Base-by-base conservation (phyloP, 1,140 invertebrate genomes). In the Acromyrmex echinatior region DNA sequence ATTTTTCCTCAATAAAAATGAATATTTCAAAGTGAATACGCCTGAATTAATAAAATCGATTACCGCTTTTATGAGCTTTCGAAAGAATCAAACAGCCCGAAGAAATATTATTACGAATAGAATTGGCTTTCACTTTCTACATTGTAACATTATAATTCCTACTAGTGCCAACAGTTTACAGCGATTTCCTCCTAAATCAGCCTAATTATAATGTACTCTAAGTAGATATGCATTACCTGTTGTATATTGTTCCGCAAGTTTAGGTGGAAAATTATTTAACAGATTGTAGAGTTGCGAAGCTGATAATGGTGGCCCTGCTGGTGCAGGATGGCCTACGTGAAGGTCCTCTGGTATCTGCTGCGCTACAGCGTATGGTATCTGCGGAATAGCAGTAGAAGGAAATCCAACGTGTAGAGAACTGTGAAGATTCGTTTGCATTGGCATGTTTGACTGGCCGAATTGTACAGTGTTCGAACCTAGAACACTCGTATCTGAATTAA, bases 271-370 rank as follows among this genome's bases (percentile, higher is more conserved):
- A 21, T 94, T 95, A 82, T 96, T 96, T 9, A 97, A 87, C 3
- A 97, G 90, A 39, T 96, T 95, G 87, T 96, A 96, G 2, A 97
- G 90, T 86, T 97, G 96, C 28, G 95, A 95, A 3, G 96, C 94
- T 21, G 96, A 96, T 18, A 97, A 86, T 2, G 95, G 91, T 28
- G 94, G 91, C 0, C 88, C 92, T 49, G 93, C 90, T 0, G 87
- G 89, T 84, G 89, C 92, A 88, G 92, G 91, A 80, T 91, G 91
- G 7, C 91, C 94, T 0, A 94, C 90, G 60, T 94, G 92, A 5
- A 94, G 84, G 53, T 95, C 93, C 2, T 91, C 92, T 21, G 92
- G 90, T 14, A 89, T 79, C 31, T 93, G 92, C 49, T 93, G 92
- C 9, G 87, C 86, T 49, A 89, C 58, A 0, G 86, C 62, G 10